Base-by-base conservation (phyloP, 1,140 invertebrate genomes). In the Lordiphosa collinella region DNA sequence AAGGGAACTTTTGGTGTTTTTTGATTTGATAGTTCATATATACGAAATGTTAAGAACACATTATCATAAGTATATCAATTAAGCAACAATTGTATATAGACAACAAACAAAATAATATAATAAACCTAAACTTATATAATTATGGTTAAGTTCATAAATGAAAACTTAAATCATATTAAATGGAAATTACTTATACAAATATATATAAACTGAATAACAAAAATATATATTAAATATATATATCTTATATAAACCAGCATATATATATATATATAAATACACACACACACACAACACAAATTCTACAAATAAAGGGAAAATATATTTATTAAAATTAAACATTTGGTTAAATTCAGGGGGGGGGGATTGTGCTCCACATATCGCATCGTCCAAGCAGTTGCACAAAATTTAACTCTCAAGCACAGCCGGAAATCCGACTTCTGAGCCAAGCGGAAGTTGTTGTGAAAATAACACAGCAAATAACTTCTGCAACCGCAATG, bases 381-480 rank as follows among this genome's bases (percentile, higher is more conserved):
- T 14, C 13, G 22, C 25, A 38, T 46, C 38, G 65, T 57, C 49
- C 50, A 56, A 84, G 63, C 78, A 84, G 78, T 73, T 84, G 78
- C 73, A 70, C 62, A 66, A 72, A 76, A 79, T 78, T 69, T 65
- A 65, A 51, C 51, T 58, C 57, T 55, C 61, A 56, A 64, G 56
- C 49, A 43, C 51, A 61, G 70, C 68, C 64, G 78, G 78, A 84
- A 65, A 75, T 84, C 78, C 78, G 78, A 56, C 67, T 57, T 55
- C 68, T 62, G 78, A 70, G 72, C 62, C 63, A 60, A 56, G 60
- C 78, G 78, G 78, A 84, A 84, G 57, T 82, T 78, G 78, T 84
- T 73, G 72, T 84, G 78, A 84, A 84, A 84, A 84, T 84, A 84
- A 84, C 78, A 84, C 78, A 84, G 78, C 78, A 84, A 84, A 84